A percentile compares a stretch with the other conserved stretches of the same genome.
Conservation (phyloP, 2,888 invertebrate genomes). For the Chloroclystis v-ata region DNA sequence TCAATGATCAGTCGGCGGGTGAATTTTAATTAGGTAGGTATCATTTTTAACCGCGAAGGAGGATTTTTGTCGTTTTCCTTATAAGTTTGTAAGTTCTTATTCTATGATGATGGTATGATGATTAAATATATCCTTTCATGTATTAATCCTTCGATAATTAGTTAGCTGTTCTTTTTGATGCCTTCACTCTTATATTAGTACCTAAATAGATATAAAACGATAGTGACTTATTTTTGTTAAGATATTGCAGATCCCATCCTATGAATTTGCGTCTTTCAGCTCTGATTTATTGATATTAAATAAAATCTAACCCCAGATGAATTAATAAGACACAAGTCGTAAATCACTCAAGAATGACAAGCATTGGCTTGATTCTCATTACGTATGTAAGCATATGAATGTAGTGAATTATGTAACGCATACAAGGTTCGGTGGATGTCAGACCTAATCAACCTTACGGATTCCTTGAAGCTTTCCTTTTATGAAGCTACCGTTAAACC, state of each 20-base stretch:
- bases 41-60: not conserved
- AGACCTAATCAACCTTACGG: not conserved
- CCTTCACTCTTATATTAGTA: too few species aligned
- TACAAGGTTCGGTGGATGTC: constrained; percentile 4
- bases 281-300: too few species aligned
- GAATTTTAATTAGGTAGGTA: constrained; percentile 16
- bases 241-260: too few species aligned
- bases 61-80: not conserved
- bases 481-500: not conserved
- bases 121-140: too few species aligned
- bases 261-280: too few species aligned
- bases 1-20: constrained; percentile 19
- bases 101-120: too few species aligned
- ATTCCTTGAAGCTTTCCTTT: constrained; percentile 1
- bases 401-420: constrained; percentile 2
- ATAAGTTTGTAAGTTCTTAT: not conserved
- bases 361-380: constrained; percentile 1
- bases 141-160: too few species aligned
- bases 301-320: too few species aligned
- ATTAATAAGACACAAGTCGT: not conserved
- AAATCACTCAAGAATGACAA: constrained; percentile 2
- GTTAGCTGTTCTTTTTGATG: too few species aligned
- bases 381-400: not conserved
- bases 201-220: too few species aligned
- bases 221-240: too few species aligned